These are phyloP conservation scores for Microvelia longipes DNA, from an alignment of 1,140 invertebrate genomes.

Conservation along the genomic window DNA sequence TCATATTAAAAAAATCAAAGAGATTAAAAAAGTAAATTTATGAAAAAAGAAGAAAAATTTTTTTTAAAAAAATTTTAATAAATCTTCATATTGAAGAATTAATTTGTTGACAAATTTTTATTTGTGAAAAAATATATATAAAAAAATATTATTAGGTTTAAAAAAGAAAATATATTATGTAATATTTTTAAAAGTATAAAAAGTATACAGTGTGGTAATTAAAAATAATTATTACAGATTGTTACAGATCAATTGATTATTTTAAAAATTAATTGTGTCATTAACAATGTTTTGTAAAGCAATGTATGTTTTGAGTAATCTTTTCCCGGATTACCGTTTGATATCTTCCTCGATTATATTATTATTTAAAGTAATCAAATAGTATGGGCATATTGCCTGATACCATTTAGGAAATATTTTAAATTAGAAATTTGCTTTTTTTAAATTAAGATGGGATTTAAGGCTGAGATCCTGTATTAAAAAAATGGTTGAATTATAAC, in stretches of 20 bases:
- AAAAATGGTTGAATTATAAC: too few relatives aligned
- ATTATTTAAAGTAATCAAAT: slow-evolving; percentile 1
- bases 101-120: slow-evolving; percentile 7
- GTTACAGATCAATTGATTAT: neutral
- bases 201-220: neutral
- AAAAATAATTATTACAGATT: neutral
- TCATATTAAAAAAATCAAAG: too few relatives aligned
- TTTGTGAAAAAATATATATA: slow-evolving; percentile 2
- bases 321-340: neutral
- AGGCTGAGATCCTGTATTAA: too few relatives aligned
- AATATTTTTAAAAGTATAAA: neutral
- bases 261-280: neutral
- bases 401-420: too few relatives aligned
- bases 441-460: too few relatives aligned
- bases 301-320: too few relatives aligned
- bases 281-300: neutral
- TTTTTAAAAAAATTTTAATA: neutral
- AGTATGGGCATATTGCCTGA: too few relatives aligned
- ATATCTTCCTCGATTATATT: neutral
- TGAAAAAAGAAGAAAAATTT: neutral
- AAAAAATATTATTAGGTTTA: slow-evolving; percentile 9
- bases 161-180: neutral
- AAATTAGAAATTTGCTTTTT: too few relatives aligned
- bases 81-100: neutral
- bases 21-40: neutral